These are phyloP conservation scores for Stramonita haemastoma DNA, from an alignment of 2,888 invertebrate genomes.

Conservation along the genomic window DNA sequence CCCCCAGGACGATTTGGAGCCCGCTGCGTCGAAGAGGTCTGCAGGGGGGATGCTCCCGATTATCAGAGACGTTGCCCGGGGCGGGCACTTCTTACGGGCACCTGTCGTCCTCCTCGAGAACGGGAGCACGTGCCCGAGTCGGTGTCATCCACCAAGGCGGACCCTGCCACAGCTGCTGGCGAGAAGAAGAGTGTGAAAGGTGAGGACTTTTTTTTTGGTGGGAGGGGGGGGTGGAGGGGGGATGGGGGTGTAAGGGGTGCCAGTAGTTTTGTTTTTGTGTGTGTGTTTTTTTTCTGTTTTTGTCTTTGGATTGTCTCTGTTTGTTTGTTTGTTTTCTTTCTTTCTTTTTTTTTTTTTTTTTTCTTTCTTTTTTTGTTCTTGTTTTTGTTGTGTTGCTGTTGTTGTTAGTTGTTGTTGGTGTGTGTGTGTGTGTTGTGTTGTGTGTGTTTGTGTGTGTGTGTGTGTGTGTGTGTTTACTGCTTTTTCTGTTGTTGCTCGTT, in stretches of 20 bases:
- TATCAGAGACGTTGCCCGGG: conserved; percentile 41
- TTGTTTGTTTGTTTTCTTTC: too few species aligned
- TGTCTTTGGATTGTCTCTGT: too few species aligned
- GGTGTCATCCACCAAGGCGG: neutral
- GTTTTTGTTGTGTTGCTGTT: too few species aligned
- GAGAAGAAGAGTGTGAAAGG: conserved; percentile 45
- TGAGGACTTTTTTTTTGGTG: conserved; percentile 17
- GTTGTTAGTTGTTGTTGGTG: neutral
- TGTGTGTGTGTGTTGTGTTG: neutral
- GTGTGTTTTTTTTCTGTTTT: too few species aligned
- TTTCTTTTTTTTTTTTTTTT: too few species aligned
- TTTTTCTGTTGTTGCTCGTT: too few species aligned
- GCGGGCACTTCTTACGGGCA: conserved; percentile 43
- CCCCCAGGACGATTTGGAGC: neutral
- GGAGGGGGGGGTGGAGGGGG: neutral
- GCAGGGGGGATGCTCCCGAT: neutral
- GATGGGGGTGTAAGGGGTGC: neutral
- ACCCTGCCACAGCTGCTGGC: neutral
- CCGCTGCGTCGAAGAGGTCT: neutral
- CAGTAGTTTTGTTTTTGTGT: too few species aligned
- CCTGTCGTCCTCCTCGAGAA: conserved; percentile 36
- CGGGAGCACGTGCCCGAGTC: conserved; percentile 37
- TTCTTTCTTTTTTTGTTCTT: too few species aligned
- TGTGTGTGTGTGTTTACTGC: neutral
- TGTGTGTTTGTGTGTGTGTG: conserved; percentile 3